phyloP scores from a whole-genome alignment of 2,113 vertebrate species.

The Stictonetta naevosa region DNA sequence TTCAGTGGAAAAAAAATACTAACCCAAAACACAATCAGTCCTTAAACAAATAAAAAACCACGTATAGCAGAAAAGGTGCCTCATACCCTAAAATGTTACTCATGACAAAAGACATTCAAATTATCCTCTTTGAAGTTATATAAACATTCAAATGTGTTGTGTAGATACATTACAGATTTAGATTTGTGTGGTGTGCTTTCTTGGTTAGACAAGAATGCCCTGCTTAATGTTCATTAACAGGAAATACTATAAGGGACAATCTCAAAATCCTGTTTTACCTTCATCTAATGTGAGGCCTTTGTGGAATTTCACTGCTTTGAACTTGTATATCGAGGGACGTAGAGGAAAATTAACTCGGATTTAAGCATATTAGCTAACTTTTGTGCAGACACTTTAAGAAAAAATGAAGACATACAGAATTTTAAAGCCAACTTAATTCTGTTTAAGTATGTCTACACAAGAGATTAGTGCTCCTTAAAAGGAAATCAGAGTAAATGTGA shows the following conservation, averaged over 20 bases:
- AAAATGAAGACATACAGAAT: neutral
- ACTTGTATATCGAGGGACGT: neutral
- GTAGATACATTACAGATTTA: neutral
- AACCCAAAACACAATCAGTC: neutral
- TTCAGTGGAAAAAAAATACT: neutral
- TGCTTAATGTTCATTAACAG: rapidly evolving
- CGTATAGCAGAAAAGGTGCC: neutral
- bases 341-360: neutral
- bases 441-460: neutral
- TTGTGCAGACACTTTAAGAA: neutral
- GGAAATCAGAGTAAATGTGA: neutral
- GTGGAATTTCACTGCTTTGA: neutral
- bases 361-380: neutral
- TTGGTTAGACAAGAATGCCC: neutral
- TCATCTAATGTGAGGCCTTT: neutral
- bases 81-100: neutral
- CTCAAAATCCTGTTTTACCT: neutral
- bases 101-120: neutral
- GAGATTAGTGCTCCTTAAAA: neutral
- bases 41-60: neutral
- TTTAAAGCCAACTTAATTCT: neutral
- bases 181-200: neutral
- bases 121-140: neutral
- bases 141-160: neutral
- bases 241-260: neutral